A percentile compares a stretch with the other conserved stretches of the same genome.
Evolutionary conservation across 2,113 vertebrate genomes (phyloP).

Genomic region (Oncorhynchus keta): DNA sequence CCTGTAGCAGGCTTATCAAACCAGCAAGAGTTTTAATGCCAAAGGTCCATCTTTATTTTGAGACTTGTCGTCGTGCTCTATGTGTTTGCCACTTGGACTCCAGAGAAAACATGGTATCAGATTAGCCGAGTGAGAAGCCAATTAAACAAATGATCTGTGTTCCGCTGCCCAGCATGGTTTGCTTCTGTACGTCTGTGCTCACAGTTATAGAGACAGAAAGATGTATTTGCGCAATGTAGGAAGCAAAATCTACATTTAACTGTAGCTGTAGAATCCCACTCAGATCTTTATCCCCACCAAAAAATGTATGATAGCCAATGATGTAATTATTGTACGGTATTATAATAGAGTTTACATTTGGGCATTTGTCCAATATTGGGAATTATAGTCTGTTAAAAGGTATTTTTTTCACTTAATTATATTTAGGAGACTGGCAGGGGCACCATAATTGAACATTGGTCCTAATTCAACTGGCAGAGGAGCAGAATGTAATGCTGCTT

Average conservation of each 20-base stretch:
- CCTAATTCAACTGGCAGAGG: conserved; percentile 29
- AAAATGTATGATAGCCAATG: not conserved
- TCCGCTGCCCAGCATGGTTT: not conserved
- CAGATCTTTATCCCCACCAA: not conserved
- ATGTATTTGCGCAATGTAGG: not conserved
- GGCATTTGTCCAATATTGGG: conserved; percentile 3
- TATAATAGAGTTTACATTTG: not conserved
- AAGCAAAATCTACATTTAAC: not conserved
- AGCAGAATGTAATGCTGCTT: conserved; percentile 20
- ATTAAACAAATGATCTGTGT: not conserved
- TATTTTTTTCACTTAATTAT: conserved; percentile 14
- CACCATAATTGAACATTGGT: conserved; percentile 40
- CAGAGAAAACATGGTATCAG: not conserved
- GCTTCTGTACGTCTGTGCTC: not conserved
- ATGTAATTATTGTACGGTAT: not conserved
- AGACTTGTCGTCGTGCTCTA: not conserved
- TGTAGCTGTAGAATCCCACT: not conserved
- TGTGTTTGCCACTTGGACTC: not conserved
- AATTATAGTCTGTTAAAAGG: not conserved
- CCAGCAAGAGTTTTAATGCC: not conserved
- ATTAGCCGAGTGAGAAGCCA: not conserved
- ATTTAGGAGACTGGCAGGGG: conserved; percentile 9
- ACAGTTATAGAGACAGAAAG: not conserved
- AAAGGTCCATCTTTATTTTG: not conserved
- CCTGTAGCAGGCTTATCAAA: not conserved